phyloP scores from a whole-genome alignment of 2,113 vertebrate genomes.

The Diadophis punctatus region DNA sequence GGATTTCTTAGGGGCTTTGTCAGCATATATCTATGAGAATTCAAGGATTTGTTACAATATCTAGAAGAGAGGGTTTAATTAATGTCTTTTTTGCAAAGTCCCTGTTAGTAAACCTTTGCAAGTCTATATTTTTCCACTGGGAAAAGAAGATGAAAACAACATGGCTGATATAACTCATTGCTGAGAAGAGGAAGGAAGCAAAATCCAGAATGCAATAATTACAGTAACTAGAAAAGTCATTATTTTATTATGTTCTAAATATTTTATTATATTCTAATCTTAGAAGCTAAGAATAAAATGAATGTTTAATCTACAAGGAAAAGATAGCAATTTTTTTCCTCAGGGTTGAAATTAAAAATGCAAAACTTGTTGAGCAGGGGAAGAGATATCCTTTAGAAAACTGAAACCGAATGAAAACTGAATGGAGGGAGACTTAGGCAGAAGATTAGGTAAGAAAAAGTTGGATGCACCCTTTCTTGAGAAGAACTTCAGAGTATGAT shows the following conservation, averaged over 20 bases:
- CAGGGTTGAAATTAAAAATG: slow-evolving; percentile 1
- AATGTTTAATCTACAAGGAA: slow-evolving; percentile 42
- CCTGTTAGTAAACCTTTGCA: slow-evolving; percentile 2
- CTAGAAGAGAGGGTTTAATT: slow-evolving; percentile 20
- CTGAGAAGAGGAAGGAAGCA: slow-evolving; percentile 12
- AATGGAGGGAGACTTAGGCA: background rate
- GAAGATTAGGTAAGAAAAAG: background rate
- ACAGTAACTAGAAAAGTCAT: background rate
- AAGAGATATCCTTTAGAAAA: background rate
- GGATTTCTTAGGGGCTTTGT: slow-evolving; percentile 8
- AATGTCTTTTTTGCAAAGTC: slow-evolving; percentile 23
- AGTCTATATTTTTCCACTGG: slow-evolving; percentile 23
- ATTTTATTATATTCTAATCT: background rate
- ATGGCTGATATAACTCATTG: slow-evolving; percentile 25
- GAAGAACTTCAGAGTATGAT: background rate
- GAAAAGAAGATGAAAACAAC: slow-evolving; percentile 25
- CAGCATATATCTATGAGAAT: background rate
- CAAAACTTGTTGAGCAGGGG: too few relatives aligned
- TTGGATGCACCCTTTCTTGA: background rate
- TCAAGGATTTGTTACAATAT: background rate
- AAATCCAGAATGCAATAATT: background rate
- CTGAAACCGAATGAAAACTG: background rate
- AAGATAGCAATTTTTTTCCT: slow-evolving; percentile 40
- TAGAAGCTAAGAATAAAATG: slow-evolving; percentile 44
- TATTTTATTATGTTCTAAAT: background rate